Evolutionary conservation across 2,797 vertebrate species (phyloP), one percentile per base, ranked within the genome.

Genomic region (Oryzias dopingdopingensis): DNA sequence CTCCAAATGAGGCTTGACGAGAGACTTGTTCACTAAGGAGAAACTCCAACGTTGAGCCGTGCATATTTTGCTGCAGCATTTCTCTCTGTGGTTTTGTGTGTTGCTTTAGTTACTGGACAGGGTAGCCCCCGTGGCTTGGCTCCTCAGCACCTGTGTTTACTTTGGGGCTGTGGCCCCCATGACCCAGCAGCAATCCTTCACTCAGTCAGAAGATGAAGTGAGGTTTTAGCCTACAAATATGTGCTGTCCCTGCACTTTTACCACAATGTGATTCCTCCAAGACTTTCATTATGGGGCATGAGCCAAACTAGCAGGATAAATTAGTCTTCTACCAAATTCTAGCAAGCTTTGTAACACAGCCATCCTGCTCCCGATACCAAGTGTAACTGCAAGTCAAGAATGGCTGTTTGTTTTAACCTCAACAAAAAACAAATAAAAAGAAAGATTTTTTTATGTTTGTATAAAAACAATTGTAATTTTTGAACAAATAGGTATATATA

Each of bases 121-220:
- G 89, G 86, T 88, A 88, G 86, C 70, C 71, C 70, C 54, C 62
- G 71, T 81, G 54, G 48, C 70, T 74, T 79, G 83, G 87, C 88
- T 86, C 89, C 89, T 85, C 82, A 86, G 76, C 92, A 93, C 90
- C 93, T 93, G 91, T 93, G 93, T 95, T 94, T 94, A 93, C 91
- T 86, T 84, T 92, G 90, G 90, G 90, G 88, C 90, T 90, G 90
- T 81, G 73, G 90, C 86, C 89, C 72, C 79, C 65, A 2, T 80
- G 83, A 88, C 79, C 82, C 85, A 58, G 43, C 80, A 84, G 83
- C 88, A 71, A 78, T 85, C 84, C 87, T 84, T 93, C 90, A 81
- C 87, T 88, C 82, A 59, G 74, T 87, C 82, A 75, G 60, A 84
- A 82, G 87, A 90, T 83, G 87, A 70, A 86, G 83, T 82, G 80